Conservation (phyloP, 2,113 vertebrate species). For the Oreotrochilus melanogaster region DNA sequence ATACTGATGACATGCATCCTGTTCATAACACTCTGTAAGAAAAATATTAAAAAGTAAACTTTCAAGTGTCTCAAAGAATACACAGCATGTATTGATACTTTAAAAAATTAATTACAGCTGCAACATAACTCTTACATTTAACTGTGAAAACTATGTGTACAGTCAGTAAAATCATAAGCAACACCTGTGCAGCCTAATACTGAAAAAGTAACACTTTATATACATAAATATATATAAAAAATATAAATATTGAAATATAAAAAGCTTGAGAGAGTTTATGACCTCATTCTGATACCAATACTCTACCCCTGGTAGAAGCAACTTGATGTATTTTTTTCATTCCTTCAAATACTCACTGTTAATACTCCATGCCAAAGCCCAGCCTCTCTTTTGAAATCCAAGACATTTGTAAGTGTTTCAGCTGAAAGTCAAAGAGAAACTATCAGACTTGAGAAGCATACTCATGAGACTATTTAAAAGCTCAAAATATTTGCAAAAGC, state of each 20-base stretch:
- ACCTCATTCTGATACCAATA: neutral
- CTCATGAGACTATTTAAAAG: neutral
- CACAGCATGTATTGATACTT: neutral
- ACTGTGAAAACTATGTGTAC: neutral
- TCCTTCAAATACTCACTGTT: conserved; percentile 82
- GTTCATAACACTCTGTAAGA: conserved; percentile 90
- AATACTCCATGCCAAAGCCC: conserved; percentile 96
- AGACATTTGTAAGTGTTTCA: conserved; percentile 92
- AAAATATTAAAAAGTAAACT: neutral
- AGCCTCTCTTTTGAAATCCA: conserved; percentile 97
- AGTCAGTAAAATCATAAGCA: neutral
- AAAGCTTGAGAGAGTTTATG: neutral
- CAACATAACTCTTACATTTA: neutral
- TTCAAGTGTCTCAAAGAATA: neutral
- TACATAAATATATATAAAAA: too few relatives aligned
- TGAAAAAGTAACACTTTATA: neutral
- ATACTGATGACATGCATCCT: conserved; percentile 96
- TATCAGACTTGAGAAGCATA: neutral
- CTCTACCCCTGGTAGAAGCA: neutral
- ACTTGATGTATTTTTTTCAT: neutral
- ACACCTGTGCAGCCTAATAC: neutral
- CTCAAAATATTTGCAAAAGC: neutral
- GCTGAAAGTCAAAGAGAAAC: conserved; percentile 76
- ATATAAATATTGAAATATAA: neutral
- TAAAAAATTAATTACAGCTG: neutral